These are phyloP conservation scores for Siphonodentalium dalli DNA, from an alignment of 2,888 invertebrate species.

Conservation along the genomic window DNA sequence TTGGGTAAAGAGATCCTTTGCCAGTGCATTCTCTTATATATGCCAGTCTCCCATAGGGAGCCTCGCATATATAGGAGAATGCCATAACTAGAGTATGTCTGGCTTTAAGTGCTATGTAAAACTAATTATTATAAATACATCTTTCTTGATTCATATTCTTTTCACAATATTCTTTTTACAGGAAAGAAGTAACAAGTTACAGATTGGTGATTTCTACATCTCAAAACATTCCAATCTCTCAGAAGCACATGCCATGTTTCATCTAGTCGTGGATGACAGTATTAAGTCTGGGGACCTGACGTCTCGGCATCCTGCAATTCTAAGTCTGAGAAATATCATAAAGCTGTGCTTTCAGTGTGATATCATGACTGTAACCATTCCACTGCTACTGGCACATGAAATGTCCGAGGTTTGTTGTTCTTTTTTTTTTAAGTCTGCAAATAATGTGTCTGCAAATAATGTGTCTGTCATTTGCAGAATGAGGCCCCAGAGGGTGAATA, in stretches of 20 bases:
- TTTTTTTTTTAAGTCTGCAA: too few relatives aligned
- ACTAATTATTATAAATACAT: too few relatives aligned
- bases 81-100: too few relatives aligned
- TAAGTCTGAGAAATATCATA: conserved; percentile 92
- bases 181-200: conserved; percentile 45
- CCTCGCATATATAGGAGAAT: too few relatives aligned
- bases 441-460: too few relatives aligned
- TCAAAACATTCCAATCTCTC: conserved; percentile 86
- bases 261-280: conserved; percentile 87
- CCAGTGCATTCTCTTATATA: too few relatives aligned
- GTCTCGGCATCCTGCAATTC: conserved; percentile 92
- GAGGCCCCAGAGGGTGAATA: too few relatives aligned
- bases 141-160: too few relatives aligned
- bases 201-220: conserved; percentile 63
- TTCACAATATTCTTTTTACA: conserved; percentile 30
- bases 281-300: conserved; percentile 79
- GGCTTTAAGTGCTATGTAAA: too few relatives aligned
- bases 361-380: conserved; percentile 90
- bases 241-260: conserved; percentile 94
- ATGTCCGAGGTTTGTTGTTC: conserved; percentile 89
- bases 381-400: conserved; percentile 89
- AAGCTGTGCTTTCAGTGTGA: conserved; percentile 95
- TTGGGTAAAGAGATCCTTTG: too few relatives aligned
- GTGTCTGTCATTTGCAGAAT: too few relatives aligned
- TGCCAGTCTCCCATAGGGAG: too few relatives aligned